These are phyloP conservation scores for Crocallis elinguaria DNA, from an alignment of 2,888 invertebrate species.

Conservation along the genomic window DNA sequence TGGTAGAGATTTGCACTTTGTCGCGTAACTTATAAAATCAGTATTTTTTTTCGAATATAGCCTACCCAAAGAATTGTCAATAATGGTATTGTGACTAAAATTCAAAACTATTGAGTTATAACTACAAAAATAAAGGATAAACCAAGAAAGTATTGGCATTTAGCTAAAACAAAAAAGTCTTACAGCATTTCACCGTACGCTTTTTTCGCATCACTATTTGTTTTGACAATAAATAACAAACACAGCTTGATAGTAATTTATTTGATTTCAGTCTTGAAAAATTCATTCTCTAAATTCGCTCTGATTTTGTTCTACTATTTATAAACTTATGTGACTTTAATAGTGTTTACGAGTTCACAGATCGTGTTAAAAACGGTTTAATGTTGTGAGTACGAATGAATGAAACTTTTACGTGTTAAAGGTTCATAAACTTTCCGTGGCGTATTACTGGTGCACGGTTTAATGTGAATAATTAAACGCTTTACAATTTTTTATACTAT, in stretches of 20 bases:
- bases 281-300: conserved; percentile 26
- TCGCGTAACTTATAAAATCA: no score
- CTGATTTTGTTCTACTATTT: conserved; percentile 37
- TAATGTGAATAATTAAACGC: not conserved
- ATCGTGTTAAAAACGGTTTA: conserved; percentile 23
- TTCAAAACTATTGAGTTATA: no score
- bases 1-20: no score
- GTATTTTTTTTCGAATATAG: no score
- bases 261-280: conserved; percentile 18
- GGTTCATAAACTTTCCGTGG: conserved; percentile 8
- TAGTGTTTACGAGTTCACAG: conserved; percentile 34
- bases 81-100: no score
- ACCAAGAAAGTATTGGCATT: no score
- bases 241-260: conserved; percentile 36
- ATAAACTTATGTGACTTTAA: conserved; percentile 34
- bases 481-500: no score
- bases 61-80: no score
- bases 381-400: conserved; percentile 23
- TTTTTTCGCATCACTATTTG: conserved; percentile 31
- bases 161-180: no score
- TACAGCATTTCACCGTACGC: not conserved
- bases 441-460: not conserved
- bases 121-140: no score
- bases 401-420: conserved; percentile 22
- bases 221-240: conserved; percentile 26